A percentile compares a stretch with the other conserved stretches of the same genome.
These are phyloP conservation scores for Cheirogaleus major DNA, from an alignment of 2,797 vertebrate species.

Conservation along the genomic window DNA sequence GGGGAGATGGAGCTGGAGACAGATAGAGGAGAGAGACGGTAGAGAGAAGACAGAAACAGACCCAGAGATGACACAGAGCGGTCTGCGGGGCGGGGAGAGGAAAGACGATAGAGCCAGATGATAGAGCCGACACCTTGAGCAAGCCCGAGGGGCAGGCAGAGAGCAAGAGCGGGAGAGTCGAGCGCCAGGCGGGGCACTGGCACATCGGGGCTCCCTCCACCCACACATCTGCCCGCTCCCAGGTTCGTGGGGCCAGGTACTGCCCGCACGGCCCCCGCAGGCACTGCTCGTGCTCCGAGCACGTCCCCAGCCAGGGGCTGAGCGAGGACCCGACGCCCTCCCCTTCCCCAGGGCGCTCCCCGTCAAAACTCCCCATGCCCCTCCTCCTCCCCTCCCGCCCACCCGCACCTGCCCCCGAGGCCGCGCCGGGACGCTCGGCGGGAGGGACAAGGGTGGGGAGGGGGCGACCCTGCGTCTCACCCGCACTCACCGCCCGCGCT, in stretches of 20 bases:
- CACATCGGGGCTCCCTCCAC: not conserved
- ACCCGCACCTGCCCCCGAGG: not conserved
- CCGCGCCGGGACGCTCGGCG: not conserved
- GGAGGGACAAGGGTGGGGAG: not conserved
- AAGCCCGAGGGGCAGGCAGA: too few species aligned
- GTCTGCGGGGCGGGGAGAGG: not conserved
- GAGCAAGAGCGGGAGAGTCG: not conserved
- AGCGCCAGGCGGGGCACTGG: accelerated
- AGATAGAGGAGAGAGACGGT: not conserved
- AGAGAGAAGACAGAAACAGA: not conserved
- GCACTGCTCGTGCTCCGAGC: not conserved
- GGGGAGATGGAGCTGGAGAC: not conserved
- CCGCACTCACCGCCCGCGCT: not conserved
- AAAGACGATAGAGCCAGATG: not conserved
- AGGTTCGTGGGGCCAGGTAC: not conserved
- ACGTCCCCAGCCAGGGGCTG: not conserved
- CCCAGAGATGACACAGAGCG: not conserved
- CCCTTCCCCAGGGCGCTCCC: not conserved
- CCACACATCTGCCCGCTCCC: not conserved
- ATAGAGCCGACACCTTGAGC: not conserved
- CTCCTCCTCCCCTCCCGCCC: not conserved
- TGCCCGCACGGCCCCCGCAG: not conserved
- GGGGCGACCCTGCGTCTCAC: not conserved
- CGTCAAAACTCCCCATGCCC: not conserved
- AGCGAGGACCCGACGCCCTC: not conserved